These are phyloP conservation scores for Sciurus carolinensis DNA, from an alignment of 2,797 vertebrate genomes.

Conservation along the genomic window DNA sequence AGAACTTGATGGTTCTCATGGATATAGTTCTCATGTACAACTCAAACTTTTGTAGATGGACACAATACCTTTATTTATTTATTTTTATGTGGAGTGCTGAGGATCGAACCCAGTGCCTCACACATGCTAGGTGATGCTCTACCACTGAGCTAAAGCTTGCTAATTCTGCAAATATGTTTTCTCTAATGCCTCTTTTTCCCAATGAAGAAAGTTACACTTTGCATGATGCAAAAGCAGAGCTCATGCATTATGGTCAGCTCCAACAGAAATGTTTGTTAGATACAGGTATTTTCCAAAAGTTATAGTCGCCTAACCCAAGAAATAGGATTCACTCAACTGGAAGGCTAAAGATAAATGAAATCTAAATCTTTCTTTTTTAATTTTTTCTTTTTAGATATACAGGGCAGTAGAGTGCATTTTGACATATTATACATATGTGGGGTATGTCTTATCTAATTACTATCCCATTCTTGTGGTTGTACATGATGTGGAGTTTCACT, in stretches of 20 bases:
- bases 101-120: no score
- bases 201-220: conserved; percentile 9
- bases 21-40: neutral
- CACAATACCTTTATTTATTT: no score
- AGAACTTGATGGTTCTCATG: neutral
- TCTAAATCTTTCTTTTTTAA: conserved; percentile 1
- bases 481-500: no score
- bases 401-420: no score
- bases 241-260: neutral
- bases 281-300: neutral
- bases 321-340: neutral
- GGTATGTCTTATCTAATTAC: no score
- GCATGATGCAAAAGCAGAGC: neutral
- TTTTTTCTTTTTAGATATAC: no score
- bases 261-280: conserved; percentile 34
- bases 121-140: no score
- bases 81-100: no score
- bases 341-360: neutral
- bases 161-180: neutral
- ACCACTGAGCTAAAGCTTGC: neutral
- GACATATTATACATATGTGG: no score
- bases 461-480: no score
- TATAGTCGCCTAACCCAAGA: conserved; percentile 47
- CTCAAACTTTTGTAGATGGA: neutral
- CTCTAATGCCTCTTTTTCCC: neutral